phyloP scores from a whole-genome alignment of 2,888 invertebrate genomes.

The Ischnura elegans region DNA sequence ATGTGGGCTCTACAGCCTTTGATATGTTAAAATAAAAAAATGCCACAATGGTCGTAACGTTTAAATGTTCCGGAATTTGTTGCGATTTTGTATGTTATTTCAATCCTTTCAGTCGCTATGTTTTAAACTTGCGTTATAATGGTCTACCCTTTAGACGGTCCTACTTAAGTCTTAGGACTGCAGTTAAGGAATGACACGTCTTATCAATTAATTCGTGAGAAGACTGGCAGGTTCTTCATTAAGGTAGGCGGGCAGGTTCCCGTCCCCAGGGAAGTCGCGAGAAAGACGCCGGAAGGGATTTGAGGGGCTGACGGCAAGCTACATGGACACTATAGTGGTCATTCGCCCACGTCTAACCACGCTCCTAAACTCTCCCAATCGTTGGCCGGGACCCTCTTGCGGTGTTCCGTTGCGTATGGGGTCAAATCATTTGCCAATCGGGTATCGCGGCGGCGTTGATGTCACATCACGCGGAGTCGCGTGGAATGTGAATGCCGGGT shows the following conservation, averaged over 20 bases:
- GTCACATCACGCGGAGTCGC: constrained; percentile 32
- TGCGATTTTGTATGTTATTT: no score
- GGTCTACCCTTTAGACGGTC: no score
- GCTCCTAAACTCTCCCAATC: neutral
- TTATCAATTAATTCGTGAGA: no score
- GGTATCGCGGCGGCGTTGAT: constrained; percentile 48
- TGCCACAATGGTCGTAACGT: no score
- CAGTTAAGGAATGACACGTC: no score
- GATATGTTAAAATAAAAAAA: no score
- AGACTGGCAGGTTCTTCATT: neutral
- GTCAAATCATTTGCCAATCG: constrained; percentile 66
- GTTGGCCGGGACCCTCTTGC: neutral
- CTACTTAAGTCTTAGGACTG: no score
- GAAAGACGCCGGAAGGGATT: neutral
- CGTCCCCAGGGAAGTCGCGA: neutral
- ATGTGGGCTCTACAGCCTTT: no score
- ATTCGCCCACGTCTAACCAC: constrained; percentile 14
- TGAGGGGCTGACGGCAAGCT: neutral
- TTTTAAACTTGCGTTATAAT: no score
- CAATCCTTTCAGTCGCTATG: no score
- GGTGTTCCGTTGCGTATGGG: constrained; percentile 39
- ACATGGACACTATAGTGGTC: neutral
- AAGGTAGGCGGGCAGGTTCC: neutral
- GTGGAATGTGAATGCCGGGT: constrained; percentile 50
- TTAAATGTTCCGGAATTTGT: no score